Conservation (phyloP, 2,888 invertebrate species). For the Pasiphila rectangulata region DNA sequence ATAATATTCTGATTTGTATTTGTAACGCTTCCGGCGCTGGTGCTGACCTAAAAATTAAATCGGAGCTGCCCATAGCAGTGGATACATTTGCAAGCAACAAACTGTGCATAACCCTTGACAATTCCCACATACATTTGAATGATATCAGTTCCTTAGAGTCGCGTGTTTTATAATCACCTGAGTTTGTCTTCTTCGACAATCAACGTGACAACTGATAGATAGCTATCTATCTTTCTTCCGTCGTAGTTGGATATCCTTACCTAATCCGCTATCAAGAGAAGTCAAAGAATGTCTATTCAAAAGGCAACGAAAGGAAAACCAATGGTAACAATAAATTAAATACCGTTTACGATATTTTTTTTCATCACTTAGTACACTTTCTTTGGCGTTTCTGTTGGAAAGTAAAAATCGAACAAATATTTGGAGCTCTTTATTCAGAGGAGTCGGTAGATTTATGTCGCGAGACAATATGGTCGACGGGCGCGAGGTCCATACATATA, state of each 20-base stretch:
- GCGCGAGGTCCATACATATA: conserved; percentile 64
- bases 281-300: conserved; percentile 7
- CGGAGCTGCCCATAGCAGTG: conserved; percentile 6
- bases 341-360: conserved; percentile 30
- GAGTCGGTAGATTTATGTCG: conserved; percentile 61
- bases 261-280: neutral
- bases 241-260: conserved; percentile 30
- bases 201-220: conserved; percentile 41
- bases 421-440: conserved; percentile 52
- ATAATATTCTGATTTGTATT: neutral
- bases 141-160: conserved; percentile 13
- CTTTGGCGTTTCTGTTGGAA: conserved; percentile 43
- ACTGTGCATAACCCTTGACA: conserved; percentile 19
- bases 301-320: conserved; percentile 19
- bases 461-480: conserved; percentile 74
- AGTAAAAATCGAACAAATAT: conserved; percentile 56
- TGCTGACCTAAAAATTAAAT: conserved; percentile 18
- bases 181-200: conserved; percentile 34
- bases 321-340: conserved; percentile 30
- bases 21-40: neutral
- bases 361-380: conserved; percentile 41
- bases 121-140: conserved; percentile 27
- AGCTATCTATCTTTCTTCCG: conserved; percentile 25
- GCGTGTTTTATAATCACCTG: conserved; percentile 33
- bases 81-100: conserved; percentile 15